Conservation (phyloP, 2,113 vertebrate genomes). For the Microtus montanus region DNA sequence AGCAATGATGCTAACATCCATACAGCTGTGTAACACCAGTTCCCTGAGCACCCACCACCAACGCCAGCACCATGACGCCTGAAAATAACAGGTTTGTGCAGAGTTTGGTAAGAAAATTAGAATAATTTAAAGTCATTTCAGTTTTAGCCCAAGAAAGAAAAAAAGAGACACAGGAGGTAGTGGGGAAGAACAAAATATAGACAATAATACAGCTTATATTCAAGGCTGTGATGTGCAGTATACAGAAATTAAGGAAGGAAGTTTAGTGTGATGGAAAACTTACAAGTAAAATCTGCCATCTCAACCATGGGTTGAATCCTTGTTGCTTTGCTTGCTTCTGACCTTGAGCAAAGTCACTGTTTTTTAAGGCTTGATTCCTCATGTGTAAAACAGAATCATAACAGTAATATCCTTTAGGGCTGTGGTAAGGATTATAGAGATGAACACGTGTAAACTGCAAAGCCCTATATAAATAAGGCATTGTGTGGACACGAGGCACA, state of each 20-base stretch:
- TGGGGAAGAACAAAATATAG: conserved; percentile 57
- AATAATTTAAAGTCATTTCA: conserved; percentile 71
- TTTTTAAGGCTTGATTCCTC: conserved; percentile 53
- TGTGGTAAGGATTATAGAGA: conserved; percentile 25
- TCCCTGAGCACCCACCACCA: neutral
- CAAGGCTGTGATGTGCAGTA: conserved; percentile 29
- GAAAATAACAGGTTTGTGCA: conserved; percentile 76
- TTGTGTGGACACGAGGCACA: neutral
- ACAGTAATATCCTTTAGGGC: neutral
- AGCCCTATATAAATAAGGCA: conserved; percentile 18
- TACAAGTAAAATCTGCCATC: neutral
- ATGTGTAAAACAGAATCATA: conserved; percentile 46
- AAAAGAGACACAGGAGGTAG: conserved; percentile 11
- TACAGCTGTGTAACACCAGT: conserved; percentile 66
- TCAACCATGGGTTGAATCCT: neutral
- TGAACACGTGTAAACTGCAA: conserved; percentile 29
- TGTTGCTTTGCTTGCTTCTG: conserved; percentile 52
- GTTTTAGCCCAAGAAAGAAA: conserved; percentile 54
- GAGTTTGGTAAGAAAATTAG: conserved; percentile 76
- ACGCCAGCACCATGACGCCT: conserved; percentile 3
- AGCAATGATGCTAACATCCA: conserved; percentile 60
- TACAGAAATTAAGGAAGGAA: conserved; percentile 2
- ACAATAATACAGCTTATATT: conserved; percentile 34
- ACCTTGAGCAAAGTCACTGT: conserved; percentile 72
- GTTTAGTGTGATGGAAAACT: conserved; percentile 29